Percentiles rank a stretch among this genome's conserved stretches.
These are phyloP conservation scores for Columba janthina DNA, from an alignment of 2,113 vertebrate genomes.

Conservation along the genomic window DNA sequence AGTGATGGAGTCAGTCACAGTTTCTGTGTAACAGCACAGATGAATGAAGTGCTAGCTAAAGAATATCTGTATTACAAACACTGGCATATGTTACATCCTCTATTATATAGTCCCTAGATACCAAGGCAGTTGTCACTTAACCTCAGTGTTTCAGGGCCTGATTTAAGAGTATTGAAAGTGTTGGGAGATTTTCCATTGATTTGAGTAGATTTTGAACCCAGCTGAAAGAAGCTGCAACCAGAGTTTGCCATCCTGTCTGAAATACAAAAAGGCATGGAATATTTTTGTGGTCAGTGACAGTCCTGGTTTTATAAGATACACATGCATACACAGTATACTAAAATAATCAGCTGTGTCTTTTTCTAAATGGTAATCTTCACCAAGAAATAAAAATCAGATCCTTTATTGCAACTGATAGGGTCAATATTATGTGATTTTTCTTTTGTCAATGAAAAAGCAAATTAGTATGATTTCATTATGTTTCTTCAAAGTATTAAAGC, in stretches of 20 bases:
- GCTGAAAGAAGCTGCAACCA: background rate
- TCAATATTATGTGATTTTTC: background rate
- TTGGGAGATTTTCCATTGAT: background rate
- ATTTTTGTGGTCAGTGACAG: background rate
- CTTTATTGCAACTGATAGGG: background rate
- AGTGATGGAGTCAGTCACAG: background rate
- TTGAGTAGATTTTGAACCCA: background rate
- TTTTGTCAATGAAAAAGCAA: background rate
- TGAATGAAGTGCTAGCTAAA: background rate
- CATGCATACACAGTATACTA: background rate
- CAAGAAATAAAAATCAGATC: background rate
- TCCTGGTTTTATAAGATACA: background rate
- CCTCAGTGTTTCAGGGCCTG: background rate
- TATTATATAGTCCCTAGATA: background rate
- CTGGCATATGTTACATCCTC: background rate
- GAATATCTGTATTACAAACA: background rate
- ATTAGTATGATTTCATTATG: background rate
- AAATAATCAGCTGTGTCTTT: background rate
- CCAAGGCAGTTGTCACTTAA: background rate
- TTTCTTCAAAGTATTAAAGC: background rate
- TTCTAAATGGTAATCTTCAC: background rate
- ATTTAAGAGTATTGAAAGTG: background rate
- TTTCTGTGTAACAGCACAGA: background rate
- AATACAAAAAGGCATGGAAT: background rate
- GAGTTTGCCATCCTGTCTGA: background rate